phyloP scores from a whole-genome alignment of 2,113 vertebrate species.

The Micromys minutus region DNA sequence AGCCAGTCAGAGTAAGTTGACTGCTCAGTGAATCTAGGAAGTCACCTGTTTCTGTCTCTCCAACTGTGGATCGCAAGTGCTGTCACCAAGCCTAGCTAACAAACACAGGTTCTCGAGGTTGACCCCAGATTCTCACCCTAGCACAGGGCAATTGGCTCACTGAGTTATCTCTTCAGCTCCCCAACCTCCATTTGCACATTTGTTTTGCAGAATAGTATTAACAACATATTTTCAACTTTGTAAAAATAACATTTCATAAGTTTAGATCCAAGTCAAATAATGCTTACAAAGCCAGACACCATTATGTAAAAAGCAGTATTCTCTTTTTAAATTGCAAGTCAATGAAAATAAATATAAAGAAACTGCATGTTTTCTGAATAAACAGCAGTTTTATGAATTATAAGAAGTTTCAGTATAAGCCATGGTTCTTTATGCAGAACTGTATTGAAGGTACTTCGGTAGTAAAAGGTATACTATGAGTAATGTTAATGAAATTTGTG shows the following conservation, averaged over 20 bases:
- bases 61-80: not conserved
- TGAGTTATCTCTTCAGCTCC: not conserved
- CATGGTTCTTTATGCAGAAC: not conserved
- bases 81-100: not conserved
- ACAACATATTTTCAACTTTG: slow-evolving; percentile 39
- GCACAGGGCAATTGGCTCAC: not conserved
- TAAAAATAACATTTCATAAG: slow-evolving; percentile 12
- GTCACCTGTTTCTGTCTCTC: not conserved
- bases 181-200: not conserved
- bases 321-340: slow-evolving; percentile 46
- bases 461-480: slow-evolving; percentile 3
- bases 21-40: not conserved
- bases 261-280: not conserved
- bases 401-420: slow-evolving; percentile 18
- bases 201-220: not conserved
- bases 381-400: not conserved
- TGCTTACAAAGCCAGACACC: not conserved
- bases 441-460: not conserved
- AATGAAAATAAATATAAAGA: slow-evolving; percentile 17
- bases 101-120: no score
- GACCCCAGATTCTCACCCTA: not conserved
- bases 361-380: not conserved
- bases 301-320: not conserved
- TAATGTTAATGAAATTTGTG: not conserved
- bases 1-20: not conserved